phyloP scores from a whole-genome alignment of 1,140 invertebrate species.

The Macrobrachium nipponense region DNA sequence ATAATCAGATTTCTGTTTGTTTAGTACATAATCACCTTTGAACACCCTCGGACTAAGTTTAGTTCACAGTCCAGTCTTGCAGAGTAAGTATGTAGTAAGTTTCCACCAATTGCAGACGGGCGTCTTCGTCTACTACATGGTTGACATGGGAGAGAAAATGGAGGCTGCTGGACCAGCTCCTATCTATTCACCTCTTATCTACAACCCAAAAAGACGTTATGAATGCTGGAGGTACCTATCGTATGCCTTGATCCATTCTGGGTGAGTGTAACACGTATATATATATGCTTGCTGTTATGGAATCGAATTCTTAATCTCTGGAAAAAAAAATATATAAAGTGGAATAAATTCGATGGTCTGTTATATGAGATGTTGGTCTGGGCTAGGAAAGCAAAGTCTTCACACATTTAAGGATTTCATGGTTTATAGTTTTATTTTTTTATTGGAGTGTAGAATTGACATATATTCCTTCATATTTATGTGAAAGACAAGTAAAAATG shows the following conservation, averaged over 20 bases:
- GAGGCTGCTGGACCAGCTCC: constrained; percentile 17
- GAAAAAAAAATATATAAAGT: constrained; percentile 65
- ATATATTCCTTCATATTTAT: too few relatives aligned
- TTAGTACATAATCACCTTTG: neutral
- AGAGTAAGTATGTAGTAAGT: neutral
- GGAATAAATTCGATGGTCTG: constrained; percentile 76
- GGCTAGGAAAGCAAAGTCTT: too few relatives aligned
- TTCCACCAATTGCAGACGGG: constrained; percentile 29
- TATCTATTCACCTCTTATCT: constrained; percentile 69
- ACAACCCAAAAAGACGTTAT: constrained; percentile 70
- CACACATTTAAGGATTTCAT: too few relatives aligned
- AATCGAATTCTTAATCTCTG: too few relatives aligned
- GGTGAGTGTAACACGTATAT: constrained; percentile 66
- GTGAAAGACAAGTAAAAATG: too few relatives aligned
- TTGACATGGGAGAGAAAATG: constrained; percentile 17
- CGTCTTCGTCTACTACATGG: constrained; percentile 43
- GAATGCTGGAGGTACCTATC: constrained; percentile 72
- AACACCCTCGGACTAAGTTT: neutral
- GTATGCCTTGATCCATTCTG: constrained; percentile 73
- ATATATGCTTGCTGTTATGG: neutral
- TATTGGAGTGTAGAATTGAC: too few relatives aligned
- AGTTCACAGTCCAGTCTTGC: neutral
- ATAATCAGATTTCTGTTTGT: too few relatives aligned
- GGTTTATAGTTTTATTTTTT: too few relatives aligned
- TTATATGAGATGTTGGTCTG: too few relatives aligned